phyloP scores from a whole-genome alignment of 2,888 invertebrate species.

The Trissoscelio sp. region DNA sequence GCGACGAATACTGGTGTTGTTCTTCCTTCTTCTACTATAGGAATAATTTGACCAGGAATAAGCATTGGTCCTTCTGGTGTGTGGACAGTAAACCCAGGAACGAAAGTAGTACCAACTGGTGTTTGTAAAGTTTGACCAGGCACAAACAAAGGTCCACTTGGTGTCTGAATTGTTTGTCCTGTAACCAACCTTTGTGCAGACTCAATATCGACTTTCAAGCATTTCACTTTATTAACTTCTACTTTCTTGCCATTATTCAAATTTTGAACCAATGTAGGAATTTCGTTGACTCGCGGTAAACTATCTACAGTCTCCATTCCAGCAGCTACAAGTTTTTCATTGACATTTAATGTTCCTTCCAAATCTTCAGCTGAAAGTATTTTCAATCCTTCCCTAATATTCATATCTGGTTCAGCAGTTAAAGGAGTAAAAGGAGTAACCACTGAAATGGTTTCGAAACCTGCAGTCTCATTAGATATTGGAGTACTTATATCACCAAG shows the following conservation, averaged over 20 bases:
- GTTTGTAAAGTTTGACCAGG: conserved; percentile 91
- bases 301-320: conserved; percentile 84
- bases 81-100: conserved; percentile 89
- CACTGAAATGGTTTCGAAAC: conserved; percentile 87
- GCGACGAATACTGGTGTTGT: conserved; percentile 87
- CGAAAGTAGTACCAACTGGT: conserved; percentile 87
- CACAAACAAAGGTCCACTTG: conserved; percentile 88
- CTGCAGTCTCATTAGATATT: conserved; percentile 84
- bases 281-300: conserved; percentile 87
- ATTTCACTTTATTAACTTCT: conserved; percentile 86
- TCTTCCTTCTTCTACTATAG: conserved; percentile 84
- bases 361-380: conserved; percentile 86
- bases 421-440: conserved; percentile 86
- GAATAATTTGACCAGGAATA: conserved; percentile 89
- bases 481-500: conserved; percentile 80
- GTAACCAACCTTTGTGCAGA: conserved; percentile 88
- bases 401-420: conserved; percentile 84
- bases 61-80: conserved; percentile 88
- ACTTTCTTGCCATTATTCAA: conserved; percentile 86
- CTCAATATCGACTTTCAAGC: conserved; percentile 87
- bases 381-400: conserved; percentile 84
- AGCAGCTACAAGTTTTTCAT: conserved; percentile 85
- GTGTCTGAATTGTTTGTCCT: conserved; percentile 89
- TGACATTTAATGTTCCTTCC: conserved; percentile 86
- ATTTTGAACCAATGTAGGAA: conserved; percentile 85